phyloP scores from a whole-genome alignment of 1,140 invertebrate genomes.

The Euschistus heros region DNA sequence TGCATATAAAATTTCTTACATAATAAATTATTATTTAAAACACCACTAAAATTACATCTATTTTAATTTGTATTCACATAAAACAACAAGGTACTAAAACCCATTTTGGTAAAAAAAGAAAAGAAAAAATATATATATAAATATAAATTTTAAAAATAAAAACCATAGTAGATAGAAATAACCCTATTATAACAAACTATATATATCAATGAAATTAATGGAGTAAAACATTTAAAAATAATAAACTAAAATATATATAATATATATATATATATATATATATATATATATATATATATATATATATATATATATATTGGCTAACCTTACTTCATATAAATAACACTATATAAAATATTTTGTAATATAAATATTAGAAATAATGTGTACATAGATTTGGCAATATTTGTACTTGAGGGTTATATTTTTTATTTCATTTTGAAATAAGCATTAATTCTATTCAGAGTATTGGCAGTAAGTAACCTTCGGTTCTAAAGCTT shows the following conservation, averaged over 20 bases:
- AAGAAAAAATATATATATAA: too few relatives aligned
- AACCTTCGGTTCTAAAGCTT: constrained; percentile 11
- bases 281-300: not conserved
- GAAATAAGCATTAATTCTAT: constrained; percentile 11
- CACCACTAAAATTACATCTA: too few relatives aligned
- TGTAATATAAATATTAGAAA: constrained; percentile 4
- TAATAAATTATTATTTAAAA: too few relatives aligned
- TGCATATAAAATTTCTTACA: too few relatives aligned
- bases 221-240: not conserved
- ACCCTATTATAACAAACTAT: not conserved
- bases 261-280: too few relatives aligned
- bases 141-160: too few relatives aligned
- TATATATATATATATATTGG: not conserved
- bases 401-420: constrained; percentile 16
- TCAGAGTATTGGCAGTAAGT: constrained; percentile 14
- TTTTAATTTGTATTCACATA: too few relatives aligned
- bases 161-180: not conserved
- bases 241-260: not conserved
- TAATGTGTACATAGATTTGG: constrained; percentile 13
- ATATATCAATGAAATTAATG: not conserved
- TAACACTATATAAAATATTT: constrained; percentile 1
- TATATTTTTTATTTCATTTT: constrained; percentile 9
- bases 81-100: too few relatives aligned
- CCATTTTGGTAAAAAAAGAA: too few relatives aligned
- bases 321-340: constrained; percentile 5